Conservation (phyloP, 2,797 vertebrate species). For the Poeciliopsis gracilis region DNA sequence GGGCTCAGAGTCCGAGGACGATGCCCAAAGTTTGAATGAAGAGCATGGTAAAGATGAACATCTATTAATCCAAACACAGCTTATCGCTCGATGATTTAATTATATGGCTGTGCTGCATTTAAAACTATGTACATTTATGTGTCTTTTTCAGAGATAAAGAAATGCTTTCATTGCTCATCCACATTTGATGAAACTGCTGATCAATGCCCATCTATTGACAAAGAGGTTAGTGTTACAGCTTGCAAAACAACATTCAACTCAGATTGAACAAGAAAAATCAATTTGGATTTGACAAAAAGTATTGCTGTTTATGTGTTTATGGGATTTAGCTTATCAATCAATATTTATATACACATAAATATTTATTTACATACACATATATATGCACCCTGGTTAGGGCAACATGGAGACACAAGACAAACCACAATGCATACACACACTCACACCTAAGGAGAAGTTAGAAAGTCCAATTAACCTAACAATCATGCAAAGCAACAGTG, state of each 20-base stretch:
- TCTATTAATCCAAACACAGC: neutral
- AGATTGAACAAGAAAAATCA: neutral
- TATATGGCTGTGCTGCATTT: neutral
- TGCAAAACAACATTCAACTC: neutral
- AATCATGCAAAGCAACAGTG: neutral
- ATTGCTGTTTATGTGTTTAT: neutral
- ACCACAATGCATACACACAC: neutral
- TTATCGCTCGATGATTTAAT: neutral
- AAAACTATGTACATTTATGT: neutral
- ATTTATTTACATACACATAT: too few species aligned
- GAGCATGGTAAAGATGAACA: neutral
- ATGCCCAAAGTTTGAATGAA: neutral
- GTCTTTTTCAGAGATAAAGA: neutral
- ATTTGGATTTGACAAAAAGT: neutral
- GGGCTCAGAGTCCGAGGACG: constrained; percentile 30
- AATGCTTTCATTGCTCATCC: neutral
- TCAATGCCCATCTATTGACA: too few species aligned
- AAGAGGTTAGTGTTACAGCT: neutral
- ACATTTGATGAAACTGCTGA: neutral
- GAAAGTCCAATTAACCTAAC: too few species aligned
- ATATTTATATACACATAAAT: too few species aligned
- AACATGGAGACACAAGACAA: neutral
- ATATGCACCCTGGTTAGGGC: neutral
- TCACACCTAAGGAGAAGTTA: too few species aligned
- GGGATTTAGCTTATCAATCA: neutral